Evolutionary conservation across 2,797 vertebrate genomes (phyloP), one percentile per base, ranked within the genome.

Genomic region (Pelobates cultripes): DNA sequence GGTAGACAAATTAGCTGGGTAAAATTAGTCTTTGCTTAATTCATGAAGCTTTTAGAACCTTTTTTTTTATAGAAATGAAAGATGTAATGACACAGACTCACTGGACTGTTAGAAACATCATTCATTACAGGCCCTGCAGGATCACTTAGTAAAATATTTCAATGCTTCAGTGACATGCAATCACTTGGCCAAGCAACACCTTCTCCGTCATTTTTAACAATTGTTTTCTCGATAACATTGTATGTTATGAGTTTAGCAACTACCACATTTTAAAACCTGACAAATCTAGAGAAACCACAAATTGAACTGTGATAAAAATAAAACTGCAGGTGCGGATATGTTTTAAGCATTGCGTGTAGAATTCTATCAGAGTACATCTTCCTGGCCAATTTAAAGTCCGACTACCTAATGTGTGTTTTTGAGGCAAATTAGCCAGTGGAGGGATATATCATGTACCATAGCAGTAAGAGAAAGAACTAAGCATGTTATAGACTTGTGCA

Each of bases 71-170:
- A 44, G 57, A 76, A 61, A 28, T 81, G 73, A 64, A 40, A 47
- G 73, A 71, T 80, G 45, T 66, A 73, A 73, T 81, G 79, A 70
- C 43, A 61, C 41, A 43, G 43, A 80, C 13, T 53, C 72, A 61
- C 71, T 47, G 55, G 73, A 47, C 78, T 73, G 60, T 51, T 73
- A 73, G 60, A 40, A 51, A 79, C 28, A 57, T 67, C 45, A 44
- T 80, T 57, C 61, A 53, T 53, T 57, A n/a, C 55, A 12, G 14
- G 45, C 41, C 73, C 73, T 64, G 67, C 28, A 12, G 57, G 66
- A 66, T 70, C 43, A 69, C 64, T 70, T 70, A 45, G 17, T 17
- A 47, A 63, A 69, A 75, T 75, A 81, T 57, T 74, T 74, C 40
- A 47, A 47, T 4, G 3, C 57, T 45, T n/a, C 63, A 60, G 10